Evolutionary conservation across 2,797 vertebrate genomes (phyloP).

Genomic region (Periparus ater): DNA sequence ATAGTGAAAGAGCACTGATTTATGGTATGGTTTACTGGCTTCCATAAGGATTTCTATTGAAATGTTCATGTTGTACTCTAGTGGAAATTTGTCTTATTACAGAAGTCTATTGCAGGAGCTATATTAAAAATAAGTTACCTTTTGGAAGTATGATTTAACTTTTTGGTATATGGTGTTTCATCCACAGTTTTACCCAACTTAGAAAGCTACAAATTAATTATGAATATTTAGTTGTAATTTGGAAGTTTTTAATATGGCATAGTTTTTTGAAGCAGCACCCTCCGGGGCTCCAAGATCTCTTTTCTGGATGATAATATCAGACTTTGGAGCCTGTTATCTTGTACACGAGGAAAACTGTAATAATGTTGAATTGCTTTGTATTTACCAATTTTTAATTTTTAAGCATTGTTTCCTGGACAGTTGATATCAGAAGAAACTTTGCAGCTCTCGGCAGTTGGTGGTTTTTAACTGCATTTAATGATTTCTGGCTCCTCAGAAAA

Average conservation of each 20-base stretch:
- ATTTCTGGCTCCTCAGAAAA: background rate
- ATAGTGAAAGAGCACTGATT: background rate
- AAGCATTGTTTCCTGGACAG: background rate
- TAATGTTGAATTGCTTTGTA: background rate
- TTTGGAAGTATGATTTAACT: background rate
- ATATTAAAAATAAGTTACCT: background rate
- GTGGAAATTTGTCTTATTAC: background rate
- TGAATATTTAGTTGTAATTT: background rate
- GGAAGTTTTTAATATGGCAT: background rate
- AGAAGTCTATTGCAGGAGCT: background rate
- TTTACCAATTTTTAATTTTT: background rate
- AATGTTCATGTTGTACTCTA: background rate
- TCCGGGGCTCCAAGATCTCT: background rate
- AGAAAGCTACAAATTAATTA: background rate
- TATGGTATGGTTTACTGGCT: background rate
- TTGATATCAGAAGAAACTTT: background rate
- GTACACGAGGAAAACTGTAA: background rate
- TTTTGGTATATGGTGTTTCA: background rate
- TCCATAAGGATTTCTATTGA: background rate
- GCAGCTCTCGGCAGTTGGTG: background rate
- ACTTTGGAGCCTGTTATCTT: background rate
- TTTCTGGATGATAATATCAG: background rate
- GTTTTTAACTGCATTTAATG: background rate
- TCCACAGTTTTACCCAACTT: background rate
- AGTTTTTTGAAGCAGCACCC: background rate